These are phyloP conservation scores for Plectrocnemia conspersa DNA, from an alignment of 1,140 invertebrate genomes.

Conservation along the genomic window DNA sequence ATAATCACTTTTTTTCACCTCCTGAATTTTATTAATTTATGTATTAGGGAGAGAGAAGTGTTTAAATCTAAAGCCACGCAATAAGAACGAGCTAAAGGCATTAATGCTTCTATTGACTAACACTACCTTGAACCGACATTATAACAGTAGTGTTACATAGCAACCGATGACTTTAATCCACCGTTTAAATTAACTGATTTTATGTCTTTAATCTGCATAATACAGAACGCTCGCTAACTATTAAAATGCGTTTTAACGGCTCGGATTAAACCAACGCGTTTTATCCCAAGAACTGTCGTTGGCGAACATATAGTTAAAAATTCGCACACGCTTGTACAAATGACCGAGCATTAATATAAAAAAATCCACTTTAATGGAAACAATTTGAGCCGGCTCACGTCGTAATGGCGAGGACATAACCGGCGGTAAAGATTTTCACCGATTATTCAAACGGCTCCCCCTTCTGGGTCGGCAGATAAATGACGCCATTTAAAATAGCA, in stretches of 20 bases:
- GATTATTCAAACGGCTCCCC: constrained; percentile 22
- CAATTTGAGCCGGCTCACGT: constrained; percentile 16
- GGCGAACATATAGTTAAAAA: background rate
- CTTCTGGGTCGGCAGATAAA: constrained; percentile 7
- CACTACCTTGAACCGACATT: too few species aligned
- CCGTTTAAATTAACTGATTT: too few species aligned
- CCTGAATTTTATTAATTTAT: too few species aligned
- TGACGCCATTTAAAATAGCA: constrained; percentile 16
- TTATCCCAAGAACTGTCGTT: background rate
- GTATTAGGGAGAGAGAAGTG: too few species aligned
- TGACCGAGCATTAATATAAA: constrained; percentile 19
- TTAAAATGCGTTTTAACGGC: background rate
- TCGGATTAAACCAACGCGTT: background rate
- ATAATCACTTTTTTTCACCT: too few species aligned
- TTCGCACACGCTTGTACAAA: constrained; percentile 13
- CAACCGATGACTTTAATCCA: too few species aligned
- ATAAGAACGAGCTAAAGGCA: too few species aligned
- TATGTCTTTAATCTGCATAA: too few species aligned
- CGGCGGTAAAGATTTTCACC: constrained; percentile 17
- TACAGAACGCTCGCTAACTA: background rate
- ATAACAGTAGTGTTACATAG: too few species aligned
- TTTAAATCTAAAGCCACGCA: too few species aligned
- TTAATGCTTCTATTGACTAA: too few species aligned
- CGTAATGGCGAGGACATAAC: constrained; percentile 11
- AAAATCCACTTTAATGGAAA: constrained; percentile 23